These are phyloP conservation scores for Noctilio leporinus DNA, from an alignment of 2,113 vertebrate species.

Conservation along the genomic window DNA sequence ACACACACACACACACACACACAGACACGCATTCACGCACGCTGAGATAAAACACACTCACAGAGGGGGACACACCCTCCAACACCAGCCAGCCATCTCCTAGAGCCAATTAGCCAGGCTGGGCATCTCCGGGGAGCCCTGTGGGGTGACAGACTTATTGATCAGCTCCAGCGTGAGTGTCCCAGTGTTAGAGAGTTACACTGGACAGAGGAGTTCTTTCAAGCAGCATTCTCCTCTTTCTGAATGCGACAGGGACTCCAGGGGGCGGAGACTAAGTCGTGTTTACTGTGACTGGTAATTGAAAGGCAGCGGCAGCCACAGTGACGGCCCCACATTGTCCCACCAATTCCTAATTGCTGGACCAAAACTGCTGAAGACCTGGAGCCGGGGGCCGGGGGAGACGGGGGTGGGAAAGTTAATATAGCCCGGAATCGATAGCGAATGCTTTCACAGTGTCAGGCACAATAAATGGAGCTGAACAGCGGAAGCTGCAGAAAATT, in stretches of 20 bases:
- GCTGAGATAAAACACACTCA: too few relatives aligned
- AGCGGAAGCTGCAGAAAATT: slow-evolving; percentile 34
- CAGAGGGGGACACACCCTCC: neutral
- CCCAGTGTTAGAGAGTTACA: neutral
- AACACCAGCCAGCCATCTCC: neutral
- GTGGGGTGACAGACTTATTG: slow-evolving; percentile 5
- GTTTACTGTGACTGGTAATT: slow-evolving; percentile 56
- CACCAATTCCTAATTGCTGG: slow-evolving; percentile 1
- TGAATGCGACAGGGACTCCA: neutral
- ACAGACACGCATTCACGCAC: neutral
- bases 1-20: neutral
- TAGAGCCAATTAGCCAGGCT: slow-evolving; percentile 51
- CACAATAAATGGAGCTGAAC: slow-evolving; percentile 59
- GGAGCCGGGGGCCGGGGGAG: neutral
- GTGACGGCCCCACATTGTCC: neutral
- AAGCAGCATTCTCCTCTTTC: neutral
- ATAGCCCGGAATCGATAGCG: slow-evolving; percentile 23
- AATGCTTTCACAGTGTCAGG: slow-evolving; percentile 62
- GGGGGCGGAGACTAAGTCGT: neutral
- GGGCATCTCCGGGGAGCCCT: slow-evolving; percentile 7
- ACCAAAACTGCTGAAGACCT: slow-evolving; percentile 39
- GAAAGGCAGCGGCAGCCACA: slow-evolving; percentile 12
- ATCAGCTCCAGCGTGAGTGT: slow-evolving; percentile 20
- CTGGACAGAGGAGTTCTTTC: neutral
- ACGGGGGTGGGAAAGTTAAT: neutral